Base-by-base conservation (phyloP, 1,140 invertebrate species). In the Dinothrombium tinctorium region DNA sequence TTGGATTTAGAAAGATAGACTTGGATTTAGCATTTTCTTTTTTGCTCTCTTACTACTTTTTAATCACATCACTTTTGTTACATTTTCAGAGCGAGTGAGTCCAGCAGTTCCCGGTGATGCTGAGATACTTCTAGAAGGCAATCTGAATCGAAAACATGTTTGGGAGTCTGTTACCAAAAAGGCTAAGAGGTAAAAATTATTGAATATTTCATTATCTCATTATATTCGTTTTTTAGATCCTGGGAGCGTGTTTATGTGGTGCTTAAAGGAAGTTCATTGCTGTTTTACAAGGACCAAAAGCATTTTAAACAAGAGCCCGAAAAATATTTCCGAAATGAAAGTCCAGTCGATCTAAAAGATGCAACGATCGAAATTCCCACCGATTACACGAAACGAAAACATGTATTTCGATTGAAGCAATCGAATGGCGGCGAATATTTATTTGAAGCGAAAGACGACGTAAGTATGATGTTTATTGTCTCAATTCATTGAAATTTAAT, bases 201-300 rank as follows among this genome's bases (percentile, higher is more conserved):
- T 21, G n/a, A 6, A 21, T 37, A 33, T 22, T 33, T 21, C 2
- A 39, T 3, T 8, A 8, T 39, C 12, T 24, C 22, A 9, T 40
- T 39, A 31, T 24, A 29, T 50, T 36, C 17, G 24, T 46, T 41
- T 40, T 55, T 26, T 53, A 82, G 87, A 59, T 87, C 84, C 23
- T 95, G 87, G 87, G 83, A 90, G 52, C 87, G 90, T 59, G 63
- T 96, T 35, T 95, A 79, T 61, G 69, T 76, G 53, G 81, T 92
- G 41, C 68, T 92, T 8, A 70, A 75, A 54, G 55, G 54, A 33
- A 75, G 72, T 43, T 71, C 69, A 53, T 63, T 92, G 52, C 65
- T 72, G 44, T 87, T 84, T 63, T 96, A 89, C 67, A 96, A 96
- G 64, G 90, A 98, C 65, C 72, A 76, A 57, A 95, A 94, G 64